Percentiles rank a stretch among this genome's conserved stretches.
These are phyloP conservation scores for Drosophila suboccidentalis DNA, from an alignment of 2,888 invertebrate genomes.

Conservation along the genomic window DNA sequence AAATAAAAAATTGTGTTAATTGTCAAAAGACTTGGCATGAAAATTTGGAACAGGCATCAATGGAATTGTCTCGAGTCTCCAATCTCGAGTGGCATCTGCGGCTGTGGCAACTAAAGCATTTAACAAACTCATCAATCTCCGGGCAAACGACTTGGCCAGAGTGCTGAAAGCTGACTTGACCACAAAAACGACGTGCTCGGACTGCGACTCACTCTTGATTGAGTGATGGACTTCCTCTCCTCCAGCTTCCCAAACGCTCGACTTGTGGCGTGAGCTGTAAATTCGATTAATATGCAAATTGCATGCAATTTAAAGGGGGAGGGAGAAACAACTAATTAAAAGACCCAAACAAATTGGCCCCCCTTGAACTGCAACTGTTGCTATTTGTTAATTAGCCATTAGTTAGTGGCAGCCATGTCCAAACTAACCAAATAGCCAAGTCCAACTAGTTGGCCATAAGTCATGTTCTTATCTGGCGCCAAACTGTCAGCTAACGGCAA, in stretches of 20 bases:
- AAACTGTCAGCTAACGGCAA: conserved; percentile 35
- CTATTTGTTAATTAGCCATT: conserved; percentile 42
- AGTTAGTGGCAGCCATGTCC: conserved; percentile 11
- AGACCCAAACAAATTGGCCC: conserved; percentile 30
- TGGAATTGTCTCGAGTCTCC: conserved; percentile 8
- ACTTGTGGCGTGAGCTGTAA: conserved; percentile 40
- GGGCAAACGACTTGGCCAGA: conserved; percentile 30
- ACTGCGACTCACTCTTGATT: conserved; percentile 19
- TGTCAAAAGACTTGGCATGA: conserved; percentile 43
- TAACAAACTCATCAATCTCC: conserved; percentile 70
- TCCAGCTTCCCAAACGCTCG: neutral
- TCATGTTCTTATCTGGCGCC: conserved; percentile 46
- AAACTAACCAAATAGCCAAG: conserved; percentile 11
- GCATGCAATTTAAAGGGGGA: conserved; percentile 42
- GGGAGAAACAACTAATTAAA: conserved; percentile 45
- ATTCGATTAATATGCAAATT: conserved; percentile 76
- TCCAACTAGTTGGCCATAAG: conserved; percentile 34
- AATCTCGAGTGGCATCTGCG: conserved; percentile 1
- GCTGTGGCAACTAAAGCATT: conserved; percentile 30
- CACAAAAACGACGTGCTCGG: conserved; percentile 31
- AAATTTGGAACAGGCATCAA: conserved; percentile 32
- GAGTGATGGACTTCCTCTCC: conserved; percentile 42
- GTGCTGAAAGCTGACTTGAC: conserved; percentile 67
- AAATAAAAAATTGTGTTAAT: conserved; percentile 74
- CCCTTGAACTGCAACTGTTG: conserved; percentile 21